Conservation (phyloP, 2,888 invertebrate species). For the Heteromyza rotundicornis region DNA sequence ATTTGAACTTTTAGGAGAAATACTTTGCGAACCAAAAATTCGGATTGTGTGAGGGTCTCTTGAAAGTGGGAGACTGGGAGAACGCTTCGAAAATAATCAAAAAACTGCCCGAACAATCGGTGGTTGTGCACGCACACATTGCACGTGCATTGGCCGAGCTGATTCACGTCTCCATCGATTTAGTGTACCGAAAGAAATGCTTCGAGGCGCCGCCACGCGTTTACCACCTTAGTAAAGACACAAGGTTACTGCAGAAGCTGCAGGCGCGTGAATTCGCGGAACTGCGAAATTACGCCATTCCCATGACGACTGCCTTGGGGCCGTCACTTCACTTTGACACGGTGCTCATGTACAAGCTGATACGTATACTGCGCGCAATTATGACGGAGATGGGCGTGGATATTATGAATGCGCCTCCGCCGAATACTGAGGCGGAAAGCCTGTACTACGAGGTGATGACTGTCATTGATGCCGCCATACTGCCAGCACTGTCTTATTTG, state of each 20-base stretch:
- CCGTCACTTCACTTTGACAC: constrained; percentile 88
- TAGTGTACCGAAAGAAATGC: constrained; percentile 82
- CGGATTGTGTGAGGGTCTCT: constrained; percentile 86
- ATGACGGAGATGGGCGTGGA: constrained; percentile 60
- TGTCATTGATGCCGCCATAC: constrained; percentile 83
- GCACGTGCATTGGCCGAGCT: constrained; percentile 79
- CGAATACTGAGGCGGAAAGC: constrained; percentile 62
- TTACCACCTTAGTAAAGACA: constrained; percentile 63
- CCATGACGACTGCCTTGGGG: constrained; percentile 85
- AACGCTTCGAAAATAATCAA: constrained; percentile 81
- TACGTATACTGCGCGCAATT: constrained; percentile 64
- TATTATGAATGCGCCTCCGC: constrained; percentile 52
- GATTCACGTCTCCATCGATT: constrained; percentile 84
- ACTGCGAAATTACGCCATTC: constrained; percentile 77
- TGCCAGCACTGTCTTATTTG: constrained; percentile 90
- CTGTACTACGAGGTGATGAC: constrained; percentile 85
- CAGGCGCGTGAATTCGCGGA: constrained; percentile 74
- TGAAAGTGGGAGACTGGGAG: constrained; percentile 90
- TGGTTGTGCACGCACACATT: constrained; percentile 79
- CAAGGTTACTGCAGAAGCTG: constrained; percentile 45
- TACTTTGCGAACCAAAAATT: constrained; percentile 84
- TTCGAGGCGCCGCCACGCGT: constrained; percentile 71
- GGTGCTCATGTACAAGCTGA: constrained; percentile 86
- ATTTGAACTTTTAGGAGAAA: constrained; percentile 47
- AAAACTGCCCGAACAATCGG: constrained; percentile 81